These are phyloP conservation scores for Tetranychus piercei DNA, from an alignment of 2,888 invertebrate genomes.

Conservation along the genomic window DNA sequence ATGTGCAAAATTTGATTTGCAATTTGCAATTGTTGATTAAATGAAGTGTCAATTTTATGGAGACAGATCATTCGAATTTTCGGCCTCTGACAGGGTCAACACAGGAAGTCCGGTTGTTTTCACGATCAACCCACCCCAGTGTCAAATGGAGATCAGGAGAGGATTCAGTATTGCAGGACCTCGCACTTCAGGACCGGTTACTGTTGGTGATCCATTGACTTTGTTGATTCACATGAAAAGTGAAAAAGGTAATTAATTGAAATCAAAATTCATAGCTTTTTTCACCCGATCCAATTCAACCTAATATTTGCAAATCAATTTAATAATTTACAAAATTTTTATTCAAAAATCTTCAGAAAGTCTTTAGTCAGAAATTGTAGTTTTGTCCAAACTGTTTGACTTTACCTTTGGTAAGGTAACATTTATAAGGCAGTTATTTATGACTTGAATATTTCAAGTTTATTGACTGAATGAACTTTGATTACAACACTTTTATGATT, in stretches of 20 bases:
- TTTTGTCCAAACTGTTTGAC: too few species aligned
- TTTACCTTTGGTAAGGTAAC: too few species aligned
- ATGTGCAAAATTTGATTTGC: background rate
- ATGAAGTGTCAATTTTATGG: slow-evolving; percentile 2
- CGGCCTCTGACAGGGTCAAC: slow-evolving; percentile 49
- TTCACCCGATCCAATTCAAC: too few species aligned
- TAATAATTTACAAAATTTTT: too few species aligned
- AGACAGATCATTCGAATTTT: slow-evolving; percentile 7
- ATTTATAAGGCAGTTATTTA: too few species aligned
- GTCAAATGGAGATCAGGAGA: slow-evolving; percentile 83
- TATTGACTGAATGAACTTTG: too few species aligned
- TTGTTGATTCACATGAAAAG: slow-evolving; percentile 83
- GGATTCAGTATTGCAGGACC: slow-evolving; percentile 73
- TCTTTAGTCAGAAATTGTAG: too few species aligned
- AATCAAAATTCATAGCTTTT: background rate
- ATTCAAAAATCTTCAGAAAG: too few species aligned
- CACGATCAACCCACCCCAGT: slow-evolving; percentile 76
- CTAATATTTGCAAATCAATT: too few species aligned
- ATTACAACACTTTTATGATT: too few species aligned
- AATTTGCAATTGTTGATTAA: background rate
- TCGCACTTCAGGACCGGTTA: slow-evolving; percentile 59
- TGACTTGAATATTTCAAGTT: too few species aligned
- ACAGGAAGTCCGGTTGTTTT: slow-evolving; percentile 86
- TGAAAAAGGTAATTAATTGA: slow-evolving; percentile 52
- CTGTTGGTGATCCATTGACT: slow-evolving; percentile 77